Conservation (phyloP, 1,140 invertebrate species). For the Procambarus clarkii region DNA sequence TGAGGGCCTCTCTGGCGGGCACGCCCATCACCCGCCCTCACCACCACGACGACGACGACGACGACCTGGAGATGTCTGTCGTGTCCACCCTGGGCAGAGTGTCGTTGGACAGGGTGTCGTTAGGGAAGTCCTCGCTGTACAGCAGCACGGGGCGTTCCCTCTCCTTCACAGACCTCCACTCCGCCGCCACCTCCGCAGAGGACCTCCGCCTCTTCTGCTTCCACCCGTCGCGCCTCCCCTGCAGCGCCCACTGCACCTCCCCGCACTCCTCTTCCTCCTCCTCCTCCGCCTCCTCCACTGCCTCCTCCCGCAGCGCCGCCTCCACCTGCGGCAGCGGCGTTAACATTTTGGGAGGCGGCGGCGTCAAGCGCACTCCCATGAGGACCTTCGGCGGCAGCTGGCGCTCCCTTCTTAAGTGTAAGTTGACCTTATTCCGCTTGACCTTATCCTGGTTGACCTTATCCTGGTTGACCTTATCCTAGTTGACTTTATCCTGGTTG, state of each 20-base stretch:
- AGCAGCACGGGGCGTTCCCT: constrained; percentile 28
- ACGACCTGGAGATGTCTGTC: neutral
- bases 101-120: constrained; percentile 39
- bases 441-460: no score
- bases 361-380: constrained; percentile 33
- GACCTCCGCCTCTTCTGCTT: constrained; percentile 48
- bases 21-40: constrained; percentile 47
- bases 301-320: constrained; percentile 48
- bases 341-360: constrained; percentile 11
- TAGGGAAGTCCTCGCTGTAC: constrained; percentile 53
- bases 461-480: no score
- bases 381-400: constrained; percentile 42
- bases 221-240: constrained; percentile 51
- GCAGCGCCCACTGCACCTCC: constrained; percentile 22
- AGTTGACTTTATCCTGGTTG: no score
- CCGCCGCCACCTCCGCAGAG: constrained; percentile 58
- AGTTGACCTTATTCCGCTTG: neutral
- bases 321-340: constrained; percentile 33
- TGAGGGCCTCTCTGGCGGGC: constrained; percentile 60
- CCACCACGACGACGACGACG: constrained; percentile 35
- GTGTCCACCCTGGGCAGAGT: constrained; percentile 33
- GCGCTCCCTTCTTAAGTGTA: constrained; percentile 42
- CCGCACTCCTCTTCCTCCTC: constrained; percentile 10
- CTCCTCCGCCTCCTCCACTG: constrained; percentile 52
- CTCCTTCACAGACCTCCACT: constrained; percentile 70